These are phyloP conservation scores for Xylota sylvarum DNA, from an alignment of 2,888 invertebrate genomes.

Conservation along the genomic window DNA sequence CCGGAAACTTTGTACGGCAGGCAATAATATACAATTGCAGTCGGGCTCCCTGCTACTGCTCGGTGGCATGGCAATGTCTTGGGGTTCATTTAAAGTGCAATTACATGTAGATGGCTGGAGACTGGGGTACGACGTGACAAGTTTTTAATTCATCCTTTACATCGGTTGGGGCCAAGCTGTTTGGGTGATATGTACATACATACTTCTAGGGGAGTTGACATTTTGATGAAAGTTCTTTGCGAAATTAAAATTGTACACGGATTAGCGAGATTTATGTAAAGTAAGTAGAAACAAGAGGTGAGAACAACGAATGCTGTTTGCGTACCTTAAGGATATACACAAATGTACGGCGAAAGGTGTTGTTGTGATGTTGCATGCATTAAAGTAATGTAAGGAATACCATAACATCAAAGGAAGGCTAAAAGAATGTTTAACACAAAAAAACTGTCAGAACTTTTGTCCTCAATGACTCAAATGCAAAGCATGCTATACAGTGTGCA, in stretches of 20 bases:
- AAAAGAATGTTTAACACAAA: too few species aligned
- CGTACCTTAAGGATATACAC: too few species aligned
- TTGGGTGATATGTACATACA: too few species aligned
- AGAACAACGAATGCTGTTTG: too few species aligned
- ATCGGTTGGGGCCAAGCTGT: neutral
- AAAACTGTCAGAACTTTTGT: too few species aligned
- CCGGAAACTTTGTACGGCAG: constrained; percentile 53
- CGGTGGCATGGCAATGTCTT: constrained; percentile 29
- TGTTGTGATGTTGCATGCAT: too few species aligned
- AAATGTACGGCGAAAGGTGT: too few species aligned
- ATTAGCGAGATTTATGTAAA: neutral
- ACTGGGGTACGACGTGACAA: constrained; percentile 31
- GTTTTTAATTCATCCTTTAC: constrained; percentile 8
- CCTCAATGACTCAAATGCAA: too few species aligned
- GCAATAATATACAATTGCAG: constrained; percentile 67
- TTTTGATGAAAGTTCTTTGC: constrained; percentile 4
- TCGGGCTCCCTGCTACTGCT: constrained; percentile 13
- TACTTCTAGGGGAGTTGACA: neutral
- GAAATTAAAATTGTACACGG: neutral
- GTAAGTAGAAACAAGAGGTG: neutral
- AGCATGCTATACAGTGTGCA: too few species aligned
- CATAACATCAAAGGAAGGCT: too few species aligned
- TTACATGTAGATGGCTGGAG: constrained; percentile 35
- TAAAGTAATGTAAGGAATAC: too few species aligned
- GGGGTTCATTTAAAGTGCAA: constrained; percentile 52